Evolutionary conservation across 2,888 invertebrate genomes (phyloP).

Genomic region (Patella caerulea): DNA sequence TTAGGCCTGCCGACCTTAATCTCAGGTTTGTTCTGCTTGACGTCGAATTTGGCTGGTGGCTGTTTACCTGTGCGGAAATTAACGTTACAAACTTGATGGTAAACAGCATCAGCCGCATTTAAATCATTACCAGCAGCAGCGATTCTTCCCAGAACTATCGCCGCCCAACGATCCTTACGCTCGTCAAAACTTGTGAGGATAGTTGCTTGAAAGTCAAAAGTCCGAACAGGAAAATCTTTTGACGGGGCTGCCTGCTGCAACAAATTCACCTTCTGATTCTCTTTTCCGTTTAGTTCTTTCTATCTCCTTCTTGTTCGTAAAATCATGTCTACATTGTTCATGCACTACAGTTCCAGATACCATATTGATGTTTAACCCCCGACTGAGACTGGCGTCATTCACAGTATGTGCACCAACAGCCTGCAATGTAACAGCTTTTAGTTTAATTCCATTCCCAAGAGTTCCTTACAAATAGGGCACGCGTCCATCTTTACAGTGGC

Average conservation of each 20-base stretch:
- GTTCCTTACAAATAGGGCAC: not conserved
- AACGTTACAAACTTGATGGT: constrained; percentile 1
- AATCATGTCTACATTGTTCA: not conserved
- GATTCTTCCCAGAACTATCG: not conserved
- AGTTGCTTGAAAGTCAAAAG: not conserved
- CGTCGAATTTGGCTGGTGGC: not conserved
- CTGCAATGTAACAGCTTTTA: not conserved
- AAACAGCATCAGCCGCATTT: constrained; percentile 12
- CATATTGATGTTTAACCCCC: not conserved
- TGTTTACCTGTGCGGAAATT: not conserved
- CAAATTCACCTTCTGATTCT: not conserved
- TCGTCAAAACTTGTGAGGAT: not conserved
- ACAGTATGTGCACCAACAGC: not conserved
- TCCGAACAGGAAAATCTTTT: not conserved
- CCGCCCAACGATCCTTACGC: not conserved
- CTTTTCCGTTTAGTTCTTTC: not conserved
- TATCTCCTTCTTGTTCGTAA: not conserved
- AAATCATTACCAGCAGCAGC: constrained; percentile 6
- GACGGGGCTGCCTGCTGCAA: not conserved
- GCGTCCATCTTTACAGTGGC: not conserved
- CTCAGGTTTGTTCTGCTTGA: not conserved
- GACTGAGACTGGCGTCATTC: not conserved
- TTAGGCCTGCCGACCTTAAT: not conserved
- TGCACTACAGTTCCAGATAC: not conserved
- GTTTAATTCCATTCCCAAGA: not conserved